phyloP scores from a whole-genome alignment of 2,888 invertebrate species.

The Xestia rhomboidea region DNA sequence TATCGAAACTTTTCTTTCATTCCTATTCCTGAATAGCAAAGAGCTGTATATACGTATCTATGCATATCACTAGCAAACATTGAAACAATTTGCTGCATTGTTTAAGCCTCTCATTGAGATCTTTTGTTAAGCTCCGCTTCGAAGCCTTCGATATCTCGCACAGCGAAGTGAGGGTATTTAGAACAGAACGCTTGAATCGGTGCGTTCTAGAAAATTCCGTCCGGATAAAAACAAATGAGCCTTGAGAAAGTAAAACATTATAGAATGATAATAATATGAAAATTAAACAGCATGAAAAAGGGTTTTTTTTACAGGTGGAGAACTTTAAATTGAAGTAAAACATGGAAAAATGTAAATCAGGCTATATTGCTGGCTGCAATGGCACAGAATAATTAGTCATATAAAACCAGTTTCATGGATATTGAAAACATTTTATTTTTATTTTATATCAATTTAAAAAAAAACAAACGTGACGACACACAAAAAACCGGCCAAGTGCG shows the following conservation, averaged over 20 bases:
- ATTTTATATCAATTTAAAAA: too few relatives aligned
- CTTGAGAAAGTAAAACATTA: not conserved
- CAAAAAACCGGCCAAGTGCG: too few relatives aligned
- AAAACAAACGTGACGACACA: too few relatives aligned
- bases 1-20: slow-evolving; percentile 24
- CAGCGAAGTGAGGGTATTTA: slow-evolving; percentile 26
- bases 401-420: not conserved
- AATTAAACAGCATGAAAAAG: not conserved
- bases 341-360: too few relatives aligned
- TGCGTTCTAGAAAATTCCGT: slow-evolving; percentile 15
- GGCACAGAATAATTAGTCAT: too few relatives aligned
- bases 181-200: slow-evolving; percentile 38
- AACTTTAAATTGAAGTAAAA: not conserved
- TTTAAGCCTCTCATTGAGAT: slow-evolving; percentile 47
- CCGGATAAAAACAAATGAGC: slow-evolving; percentile 9
- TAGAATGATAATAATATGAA: not conserved
- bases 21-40: slow-evolving; percentile 15
- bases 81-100: slow-evolving; percentile 64
- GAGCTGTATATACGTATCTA: slow-evolving; percentile 26
- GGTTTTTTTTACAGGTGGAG: too few relatives aligned
- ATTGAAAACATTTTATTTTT: not conserved
- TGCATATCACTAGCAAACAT: slow-evolving; percentile 45
- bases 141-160: slow-evolving; percentile 45
- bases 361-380: too few relatives aligned
- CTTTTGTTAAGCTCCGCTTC: slow-evolving; percentile 53